phyloP scores from a whole-genome alignment of 2,888 invertebrate genomes.

The Merodon equestris region DNA sequence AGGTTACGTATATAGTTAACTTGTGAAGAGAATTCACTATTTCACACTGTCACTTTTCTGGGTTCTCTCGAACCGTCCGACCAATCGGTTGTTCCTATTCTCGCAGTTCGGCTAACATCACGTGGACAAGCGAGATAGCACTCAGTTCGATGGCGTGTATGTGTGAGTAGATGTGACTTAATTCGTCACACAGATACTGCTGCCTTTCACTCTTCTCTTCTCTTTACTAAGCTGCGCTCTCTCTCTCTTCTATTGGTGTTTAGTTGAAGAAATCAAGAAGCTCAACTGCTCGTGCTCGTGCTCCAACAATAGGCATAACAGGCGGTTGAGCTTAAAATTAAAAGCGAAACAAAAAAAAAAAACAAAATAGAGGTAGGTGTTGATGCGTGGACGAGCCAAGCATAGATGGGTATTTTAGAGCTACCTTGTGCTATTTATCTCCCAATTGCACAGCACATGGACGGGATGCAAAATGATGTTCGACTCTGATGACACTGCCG shows the following conservation, averaged over 20 bases:
- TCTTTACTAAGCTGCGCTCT: neutral
- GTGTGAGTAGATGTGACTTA: constrained; percentile 39
- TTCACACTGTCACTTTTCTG: constrained; percentile 31
- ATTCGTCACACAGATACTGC: constrained; percentile 43
- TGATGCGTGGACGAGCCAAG: neutral
- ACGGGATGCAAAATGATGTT: constrained; percentile 1
- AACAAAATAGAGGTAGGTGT: too few relatives aligned
- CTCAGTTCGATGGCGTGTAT: constrained; percentile 36
- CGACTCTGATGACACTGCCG: constrained; percentile 11
- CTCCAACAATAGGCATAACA: too few relatives aligned
- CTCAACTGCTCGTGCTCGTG: too few relatives aligned
- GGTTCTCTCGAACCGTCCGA: neutral
- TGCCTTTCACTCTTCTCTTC: too few relatives aligned
- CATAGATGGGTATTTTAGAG: constrained; percentile 24
- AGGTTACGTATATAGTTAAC: constrained; percentile 55
- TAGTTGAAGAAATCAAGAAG: too few relatives aligned
- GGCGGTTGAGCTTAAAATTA: too few relatives aligned
- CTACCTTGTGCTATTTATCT: constrained; percentile 46
- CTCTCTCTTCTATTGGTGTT: constrained; percentile 13
- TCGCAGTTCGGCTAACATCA: constrained; percentile 14
- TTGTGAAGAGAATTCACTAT: constrained; percentile 39
- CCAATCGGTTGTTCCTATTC: neutral
- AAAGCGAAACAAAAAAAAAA: too few relatives aligned
- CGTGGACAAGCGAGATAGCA: constrained; percentile 46
- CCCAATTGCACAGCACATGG: constrained; percentile 7